These are phyloP conservation scores for Hemiscyllium ocellatum DNA, from an alignment of 2,113 vertebrate genomes.

Conservation along the genomic window DNA sequence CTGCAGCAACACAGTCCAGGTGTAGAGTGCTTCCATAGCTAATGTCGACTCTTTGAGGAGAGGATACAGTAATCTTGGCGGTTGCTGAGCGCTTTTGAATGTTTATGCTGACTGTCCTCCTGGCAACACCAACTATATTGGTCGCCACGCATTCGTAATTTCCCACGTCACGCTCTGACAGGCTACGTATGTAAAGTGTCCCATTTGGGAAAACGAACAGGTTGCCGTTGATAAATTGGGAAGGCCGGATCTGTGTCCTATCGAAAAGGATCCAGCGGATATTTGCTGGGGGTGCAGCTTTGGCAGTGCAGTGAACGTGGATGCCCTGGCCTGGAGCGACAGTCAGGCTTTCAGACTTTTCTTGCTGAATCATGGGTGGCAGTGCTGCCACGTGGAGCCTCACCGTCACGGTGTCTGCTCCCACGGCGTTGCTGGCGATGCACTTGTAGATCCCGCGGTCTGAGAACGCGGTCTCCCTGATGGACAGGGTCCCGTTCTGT, in stretches of 20 bases:
- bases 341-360: conserved; percentile 60
- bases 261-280: conserved; percentile 71
- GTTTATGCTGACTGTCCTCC: conserved; percentile 56
- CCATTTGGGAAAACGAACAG: conserved; percentile 78
- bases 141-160: conserved; percentile 72
- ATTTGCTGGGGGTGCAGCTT: conserved; percentile 61
- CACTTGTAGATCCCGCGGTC: conserved; percentile 79
- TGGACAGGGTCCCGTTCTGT: conserved; percentile 64
- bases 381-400: conserved; percentile 65
- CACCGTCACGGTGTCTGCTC: conserved; percentile 66
- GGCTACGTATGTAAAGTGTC: conserved; percentile 65
- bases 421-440: conserved; percentile 70
- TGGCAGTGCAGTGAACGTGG: conserved; percentile 70
- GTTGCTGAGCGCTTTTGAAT: conserved; percentile 57
- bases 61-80: conserved; percentile 66
- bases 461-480: conserved; percentile 57
- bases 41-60: conserved; percentile 67
- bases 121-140: conserved; percentile 64
- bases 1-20: conserved; percentile 73
- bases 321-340: conserved; percentile 58
- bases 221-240: conserved; percentile 66
- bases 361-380: conserved; percentile 71
- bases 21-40: conserved; percentile 64
- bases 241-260: conserved; percentile 63
- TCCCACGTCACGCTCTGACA: conserved; percentile 60